A percentile compares a stretch with the other conserved stretches of the same genome.
Evolutionary conservation across 2,113 vertebrate genomes (phyloP).

Genomic region (Pteropus alecto): DNA sequence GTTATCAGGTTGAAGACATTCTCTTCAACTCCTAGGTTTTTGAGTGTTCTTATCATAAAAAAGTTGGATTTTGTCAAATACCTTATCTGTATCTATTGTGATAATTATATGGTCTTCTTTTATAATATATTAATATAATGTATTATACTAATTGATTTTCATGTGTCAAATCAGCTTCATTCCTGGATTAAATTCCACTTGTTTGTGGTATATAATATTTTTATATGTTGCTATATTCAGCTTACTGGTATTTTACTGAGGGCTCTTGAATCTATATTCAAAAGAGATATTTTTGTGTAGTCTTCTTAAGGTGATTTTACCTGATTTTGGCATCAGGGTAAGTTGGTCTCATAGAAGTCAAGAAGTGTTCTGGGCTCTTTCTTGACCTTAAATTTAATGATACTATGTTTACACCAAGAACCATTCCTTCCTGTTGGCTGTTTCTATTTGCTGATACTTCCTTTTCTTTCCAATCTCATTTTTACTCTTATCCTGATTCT

Average conservation of each 20-base stretch:
- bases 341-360: background rate
- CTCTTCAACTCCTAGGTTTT: background rate
- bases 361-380: background rate
- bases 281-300: background rate
- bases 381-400: background rate
- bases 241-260: background rate
- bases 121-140: background rate
- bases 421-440: background rate
- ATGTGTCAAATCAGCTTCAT: background rate
- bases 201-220: background rate
- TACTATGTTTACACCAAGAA: background rate
- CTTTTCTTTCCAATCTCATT: background rate
- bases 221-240: background rate
- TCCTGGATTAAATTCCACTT: background rate
- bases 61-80: background rate
- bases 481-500: background rate
- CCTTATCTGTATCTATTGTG: background rate
- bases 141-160: background rate
- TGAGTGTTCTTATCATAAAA: background rate
- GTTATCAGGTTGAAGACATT: background rate
- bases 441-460: background rate
- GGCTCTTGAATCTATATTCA: background rate
- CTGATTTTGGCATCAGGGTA: background rate
- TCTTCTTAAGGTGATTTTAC: background rate
- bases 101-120: background rate